phyloP scores from a whole-genome alignment of 2,797 vertebrate species.

The Adrianichthys oophorus region DNA sequence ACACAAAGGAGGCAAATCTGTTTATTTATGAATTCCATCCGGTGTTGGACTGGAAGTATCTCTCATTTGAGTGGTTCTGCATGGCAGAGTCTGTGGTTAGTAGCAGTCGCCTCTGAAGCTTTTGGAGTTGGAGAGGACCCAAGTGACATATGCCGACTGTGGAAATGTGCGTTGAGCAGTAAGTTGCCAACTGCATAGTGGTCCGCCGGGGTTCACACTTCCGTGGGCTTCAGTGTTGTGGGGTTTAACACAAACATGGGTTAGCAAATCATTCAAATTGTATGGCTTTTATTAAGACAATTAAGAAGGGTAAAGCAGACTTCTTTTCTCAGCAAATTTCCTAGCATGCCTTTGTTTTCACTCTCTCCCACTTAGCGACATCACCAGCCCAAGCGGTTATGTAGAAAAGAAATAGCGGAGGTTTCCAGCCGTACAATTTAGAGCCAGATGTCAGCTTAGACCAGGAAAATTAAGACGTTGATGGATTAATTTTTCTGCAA shows the following conservation, averaged over 20 bases:
- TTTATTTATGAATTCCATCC: conserved; percentile 55
- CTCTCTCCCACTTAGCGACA: too few species aligned
- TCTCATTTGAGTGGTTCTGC: conserved; percentile 60
- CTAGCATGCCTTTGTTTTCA: too few species aligned
- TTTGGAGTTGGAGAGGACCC: conserved; percentile 50
- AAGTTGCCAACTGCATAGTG: conserved; percentile 60
- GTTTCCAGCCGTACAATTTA: too few species aligned
- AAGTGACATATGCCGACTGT: conserved; percentile 44
- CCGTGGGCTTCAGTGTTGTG: conserved; percentile 41
- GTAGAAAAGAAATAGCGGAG: too few species aligned
- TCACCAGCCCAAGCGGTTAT: too few species aligned
- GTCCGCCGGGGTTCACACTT: conserved; percentile 57
- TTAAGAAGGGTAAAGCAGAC: conserved; percentile 2
- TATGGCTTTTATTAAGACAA: conserved; percentile 21
- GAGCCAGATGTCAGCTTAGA: too few species aligned
- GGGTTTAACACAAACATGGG: conserved; percentile 30
- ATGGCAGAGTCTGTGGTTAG: conserved; percentile 39
- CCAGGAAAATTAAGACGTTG: too few species aligned
- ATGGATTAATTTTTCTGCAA: too few species aligned
- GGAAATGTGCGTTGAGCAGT: conserved; percentile 64
- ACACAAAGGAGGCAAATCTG: conserved; percentile 35
- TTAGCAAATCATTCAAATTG: conserved; percentile 16
- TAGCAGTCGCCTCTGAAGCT: conserved; percentile 35
- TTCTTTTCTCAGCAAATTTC: too few species aligned
- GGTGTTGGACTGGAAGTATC: conserved; percentile 38